Base-by-base conservation (phyloP, 2,797 vertebrate genomes). In the Acanthiza pusilla region DNA sequence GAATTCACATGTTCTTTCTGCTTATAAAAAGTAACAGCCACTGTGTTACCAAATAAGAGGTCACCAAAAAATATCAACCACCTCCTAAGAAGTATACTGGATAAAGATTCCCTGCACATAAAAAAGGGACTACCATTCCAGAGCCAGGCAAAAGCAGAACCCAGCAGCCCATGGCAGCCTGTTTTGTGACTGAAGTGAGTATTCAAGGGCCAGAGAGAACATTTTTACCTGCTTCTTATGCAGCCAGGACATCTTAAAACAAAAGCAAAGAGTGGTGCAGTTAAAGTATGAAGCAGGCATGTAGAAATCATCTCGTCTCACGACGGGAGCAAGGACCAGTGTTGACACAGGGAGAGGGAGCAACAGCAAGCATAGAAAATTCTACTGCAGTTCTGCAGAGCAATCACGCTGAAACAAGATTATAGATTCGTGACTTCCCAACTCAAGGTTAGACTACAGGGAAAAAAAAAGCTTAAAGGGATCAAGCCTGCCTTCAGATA, bases 371-470 rank as follows among this genome's bases (percentile, higher is more conserved):
- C 85, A 62, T 6, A 84, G 74, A 94, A 87, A 95, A 95, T 89
- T 91, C 88, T 78, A 65, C 95, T 85, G 88, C 86, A 90, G 92
- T 21, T 90, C 95, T 94, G 96, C 95, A 96, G 88, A 94, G 92
- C 93, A 87, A 94, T 95, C 96, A 93, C 15, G 27, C 89, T n/a
- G 67, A 88, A 96, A 95, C 68, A n/a, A 95, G 93, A 95, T 95
- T 94, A 97, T 34, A 82, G 93, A 96, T 95, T 93, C 81, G 57
- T 96, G 94, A 96, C 93, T 96, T 47, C 82, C 66, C 92, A 78
- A 55, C 48, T 95, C 95, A 96, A 97, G 94, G 94, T 92, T 91
- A 96, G 90, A 85, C 80, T 66, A 86, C 65, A 93, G 88, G 4
- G 9, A 72, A 89, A 84, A 78, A 78, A 71, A 85, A 76, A 73